Conservation (phyloP, 2,113 vertebrate genomes). For the Arenaria interpres region DNA sequence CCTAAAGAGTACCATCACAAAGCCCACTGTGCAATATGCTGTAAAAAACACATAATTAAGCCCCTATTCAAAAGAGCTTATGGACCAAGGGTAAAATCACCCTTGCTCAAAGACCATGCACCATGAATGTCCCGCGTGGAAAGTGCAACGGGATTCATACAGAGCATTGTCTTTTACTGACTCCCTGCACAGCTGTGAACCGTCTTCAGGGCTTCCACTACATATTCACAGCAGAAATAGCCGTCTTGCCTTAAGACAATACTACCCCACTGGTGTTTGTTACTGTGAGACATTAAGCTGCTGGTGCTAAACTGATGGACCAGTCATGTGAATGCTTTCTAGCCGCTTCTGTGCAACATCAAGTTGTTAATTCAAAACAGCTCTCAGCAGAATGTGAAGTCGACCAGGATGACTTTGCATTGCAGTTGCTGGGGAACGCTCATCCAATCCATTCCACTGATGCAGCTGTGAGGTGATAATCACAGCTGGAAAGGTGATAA, state of each 20-base stretch:
- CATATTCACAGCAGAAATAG: neutral
- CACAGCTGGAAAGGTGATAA: neutral
- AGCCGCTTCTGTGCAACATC: neutral
- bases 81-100: neutral
- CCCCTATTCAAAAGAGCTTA: neutral
- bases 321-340: neutral
- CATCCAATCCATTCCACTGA: neutral
- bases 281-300: neutral
- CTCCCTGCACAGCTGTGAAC: neutral
- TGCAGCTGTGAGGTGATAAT: neutral
- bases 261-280: neutral
- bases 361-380: neutral
- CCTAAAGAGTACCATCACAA: neutral
- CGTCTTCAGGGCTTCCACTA: neutral
- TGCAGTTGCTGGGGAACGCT: neutral
- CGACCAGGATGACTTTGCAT: neutral
- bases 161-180: neutral
- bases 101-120: neutral
- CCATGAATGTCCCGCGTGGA: neutral
- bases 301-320: neutral
- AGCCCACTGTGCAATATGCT: neutral
- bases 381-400: neutral
- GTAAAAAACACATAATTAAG: neutral
- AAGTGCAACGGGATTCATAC: accelerated
- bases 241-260: neutral